Conservation (phyloP, 2,888 invertebrate genomes). For the Lepas anatifera region DNA sequence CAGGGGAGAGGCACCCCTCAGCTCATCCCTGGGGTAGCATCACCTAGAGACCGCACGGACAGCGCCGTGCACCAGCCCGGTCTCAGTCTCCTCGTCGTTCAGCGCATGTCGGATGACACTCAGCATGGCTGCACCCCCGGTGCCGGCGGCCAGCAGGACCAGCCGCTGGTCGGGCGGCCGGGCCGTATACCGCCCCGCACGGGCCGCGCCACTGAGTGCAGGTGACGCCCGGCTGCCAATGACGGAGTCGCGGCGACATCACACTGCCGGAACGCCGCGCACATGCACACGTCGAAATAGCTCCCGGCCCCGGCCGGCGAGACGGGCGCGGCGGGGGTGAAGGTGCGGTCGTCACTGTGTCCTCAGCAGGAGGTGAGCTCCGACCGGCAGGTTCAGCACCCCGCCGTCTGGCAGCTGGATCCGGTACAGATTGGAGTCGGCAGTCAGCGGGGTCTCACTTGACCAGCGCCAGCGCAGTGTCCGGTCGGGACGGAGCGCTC, state of each 20-base stretch:
- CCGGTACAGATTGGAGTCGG: constrained; percentile 28
- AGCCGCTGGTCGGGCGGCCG: constrained; percentile 37
- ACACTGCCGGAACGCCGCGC: constrained; percentile 44
- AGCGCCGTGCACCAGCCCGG: constrained; percentile 47
- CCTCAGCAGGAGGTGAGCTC: constrained; percentile 42
- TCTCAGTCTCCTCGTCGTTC: constrained; percentile 52
- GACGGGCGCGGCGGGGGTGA: constrained; percentile 43
- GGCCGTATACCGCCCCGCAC: constrained; percentile 46
- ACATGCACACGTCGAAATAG: constrained; percentile 48
- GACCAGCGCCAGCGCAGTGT: constrained; percentile 28
- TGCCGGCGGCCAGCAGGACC: constrained; percentile 53
- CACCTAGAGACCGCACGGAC: constrained; percentile 45
- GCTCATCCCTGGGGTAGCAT: constrained; percentile 46
- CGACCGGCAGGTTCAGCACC: constrained; percentile 36
- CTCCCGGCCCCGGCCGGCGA: constrained; percentile 29
- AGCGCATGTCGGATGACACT: constrained; percentile 49
- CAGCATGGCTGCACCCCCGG: constrained; percentile 58
- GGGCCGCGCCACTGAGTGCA: constrained; percentile 62
- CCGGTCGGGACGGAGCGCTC: constrained; percentile 21
- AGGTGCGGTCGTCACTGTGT: constrained; percentile 27
- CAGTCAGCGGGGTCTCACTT: constrained; percentile 26
- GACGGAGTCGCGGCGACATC: constrained; percentile 45
- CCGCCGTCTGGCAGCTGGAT: constrained; percentile 29
- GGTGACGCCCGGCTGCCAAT: constrained; percentile 38
- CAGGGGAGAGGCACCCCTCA: constrained; percentile 50